Conservation (phyloP, 2,113 vertebrate genomes). For the Capra hircus region DNA sequence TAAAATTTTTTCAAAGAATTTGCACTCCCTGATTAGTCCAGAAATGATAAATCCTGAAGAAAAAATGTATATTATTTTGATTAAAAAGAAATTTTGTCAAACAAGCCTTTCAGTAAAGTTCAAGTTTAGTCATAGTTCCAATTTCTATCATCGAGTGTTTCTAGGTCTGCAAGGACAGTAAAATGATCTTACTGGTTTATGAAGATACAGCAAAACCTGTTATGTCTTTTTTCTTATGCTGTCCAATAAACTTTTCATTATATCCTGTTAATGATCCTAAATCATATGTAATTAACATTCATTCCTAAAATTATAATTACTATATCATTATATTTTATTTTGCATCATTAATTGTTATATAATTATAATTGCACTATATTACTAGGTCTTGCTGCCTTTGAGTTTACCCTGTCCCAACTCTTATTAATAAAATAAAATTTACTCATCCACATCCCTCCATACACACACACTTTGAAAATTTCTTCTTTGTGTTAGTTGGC, state of each 20-base stretch:
- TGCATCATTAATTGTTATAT: background rate
- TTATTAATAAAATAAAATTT: background rate
- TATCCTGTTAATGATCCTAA: background rate
- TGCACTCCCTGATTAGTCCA: background rate
- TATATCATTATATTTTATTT: background rate
- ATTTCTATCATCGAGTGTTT: background rate
- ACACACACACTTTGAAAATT: background rate
- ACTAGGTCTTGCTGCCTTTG: background rate
- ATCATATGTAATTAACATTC: background rate
- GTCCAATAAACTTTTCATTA: background rate
- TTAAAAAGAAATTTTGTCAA: background rate
- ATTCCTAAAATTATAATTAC: background rate
- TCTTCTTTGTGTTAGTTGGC: background rate
- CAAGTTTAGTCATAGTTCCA: background rate
- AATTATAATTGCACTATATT: background rate
- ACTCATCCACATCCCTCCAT: background rate
- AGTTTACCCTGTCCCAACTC: background rate
- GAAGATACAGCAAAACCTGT: background rate
- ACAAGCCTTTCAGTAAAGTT: background rate
- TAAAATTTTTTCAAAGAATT: background rate
- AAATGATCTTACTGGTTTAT: background rate
- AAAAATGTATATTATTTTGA: background rate
- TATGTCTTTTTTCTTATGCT: background rate
- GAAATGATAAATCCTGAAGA: background rate
- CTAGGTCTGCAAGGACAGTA: background rate